A percentile compares a stretch with the other conserved stretches of the same genome.
Evolutionary conservation across 1,140 invertebrate species (phyloP).

Genomic region (Bombus confusus): DNA sequence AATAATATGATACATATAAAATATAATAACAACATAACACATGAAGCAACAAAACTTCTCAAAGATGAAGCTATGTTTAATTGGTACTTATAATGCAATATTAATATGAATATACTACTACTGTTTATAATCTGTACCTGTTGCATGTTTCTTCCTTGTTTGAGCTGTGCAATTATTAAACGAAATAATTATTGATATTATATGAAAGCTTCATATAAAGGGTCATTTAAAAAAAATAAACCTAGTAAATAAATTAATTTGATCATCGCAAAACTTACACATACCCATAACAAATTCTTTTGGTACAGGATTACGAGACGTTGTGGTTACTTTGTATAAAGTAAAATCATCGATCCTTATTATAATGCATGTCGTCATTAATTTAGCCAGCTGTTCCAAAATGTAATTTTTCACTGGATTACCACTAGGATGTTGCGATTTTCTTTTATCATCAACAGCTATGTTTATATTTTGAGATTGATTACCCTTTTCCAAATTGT

Average conservation of each 20-base stretch:
- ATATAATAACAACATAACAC: conserved; percentile 12
- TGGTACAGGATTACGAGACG: conserved; percentile 86
- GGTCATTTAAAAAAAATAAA: conserved; percentile 28
- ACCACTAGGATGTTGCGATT: conserved; percentile 74
- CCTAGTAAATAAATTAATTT: conserved; percentile 12
- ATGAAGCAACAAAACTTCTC: conserved; percentile 30
- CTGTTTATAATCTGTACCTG: conserved; percentile 76
- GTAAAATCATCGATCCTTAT: conserved; percentile 94
- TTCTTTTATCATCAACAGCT: conserved; percentile 71
- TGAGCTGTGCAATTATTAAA: conserved; percentile 78
- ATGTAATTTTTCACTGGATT: conserved; percentile 87
- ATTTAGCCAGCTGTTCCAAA: conserved; percentile 89
- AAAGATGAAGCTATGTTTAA: conserved; percentile 41
- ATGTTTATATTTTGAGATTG: conserved; percentile 65
- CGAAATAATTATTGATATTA: conserved; percentile 69
- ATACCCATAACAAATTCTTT: conserved; percentile 92
- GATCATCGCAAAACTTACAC: conserved; percentile 3
- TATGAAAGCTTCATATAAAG: conserved; percentile 23
- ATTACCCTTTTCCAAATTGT: conserved; percentile 71
- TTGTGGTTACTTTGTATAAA: conserved; percentile 91
- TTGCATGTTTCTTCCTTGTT: conserved; percentile 80
- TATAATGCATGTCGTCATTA: conserved; percentile 96
- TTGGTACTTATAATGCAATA: conserved; percentile 17
- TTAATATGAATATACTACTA: conserved; percentile 62
- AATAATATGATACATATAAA: conserved; percentile 18